Conservation (phyloP, 1,140 invertebrate genomes). For the Argopecten irradians region DNA sequence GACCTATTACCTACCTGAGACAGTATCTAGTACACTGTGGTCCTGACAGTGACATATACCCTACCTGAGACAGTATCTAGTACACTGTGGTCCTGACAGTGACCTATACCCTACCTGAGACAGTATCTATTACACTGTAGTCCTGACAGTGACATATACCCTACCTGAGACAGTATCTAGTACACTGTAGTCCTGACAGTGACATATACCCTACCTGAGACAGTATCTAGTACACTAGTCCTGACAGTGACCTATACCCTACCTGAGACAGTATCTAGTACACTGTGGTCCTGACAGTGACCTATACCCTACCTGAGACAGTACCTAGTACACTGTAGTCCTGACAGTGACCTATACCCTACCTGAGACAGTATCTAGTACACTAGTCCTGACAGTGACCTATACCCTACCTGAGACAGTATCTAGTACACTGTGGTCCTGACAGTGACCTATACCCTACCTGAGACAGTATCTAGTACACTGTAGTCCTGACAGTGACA, state of each 20-base stretch:
- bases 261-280: background rate
- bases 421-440: background rate
- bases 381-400: background rate
- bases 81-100: background rate
- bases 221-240: background rate
- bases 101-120: background rate
- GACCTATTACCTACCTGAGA: background rate
- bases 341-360: background rate
- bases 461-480: background rate
- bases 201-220: background rate
- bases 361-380: background rate
- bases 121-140: background rate
- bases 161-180: background rate
- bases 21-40: background rate
- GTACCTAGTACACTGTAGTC: background rate
- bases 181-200: background rate
- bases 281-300: background rate
- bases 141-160: background rate
- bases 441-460: background rate
- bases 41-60: background rate
- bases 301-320: background rate
- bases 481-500: background rate
- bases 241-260: background rate
- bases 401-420: background rate
- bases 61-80: background rate